Base-by-base conservation (phyloP, 2,113 vertebrate genomes). In the Mesembrinibis cayennensis region DNA sequence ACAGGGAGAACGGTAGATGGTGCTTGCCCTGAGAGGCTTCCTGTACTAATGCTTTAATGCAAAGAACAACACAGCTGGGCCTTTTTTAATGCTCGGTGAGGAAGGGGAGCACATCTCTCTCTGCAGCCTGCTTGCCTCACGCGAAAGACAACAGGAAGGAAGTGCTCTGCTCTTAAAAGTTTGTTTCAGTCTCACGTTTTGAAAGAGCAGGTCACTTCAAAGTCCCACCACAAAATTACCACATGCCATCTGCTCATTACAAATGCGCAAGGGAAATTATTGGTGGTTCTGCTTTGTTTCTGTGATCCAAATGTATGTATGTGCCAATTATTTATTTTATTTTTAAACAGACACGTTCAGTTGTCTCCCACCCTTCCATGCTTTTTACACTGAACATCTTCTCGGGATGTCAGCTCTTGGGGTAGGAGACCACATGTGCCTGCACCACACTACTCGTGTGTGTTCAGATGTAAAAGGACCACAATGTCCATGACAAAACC, bases 141-240 rank as follows among this genome's bases (percentile, higher is more conserved):
- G 0, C 0, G 0, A 36, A 89, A 91, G 84, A 93, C 67, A 90
- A 81, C 58, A 90, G 94, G 91, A 95, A 95, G 91, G 93, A 92
- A 91, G 74, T 17, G 22, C 82, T 97, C 40, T 88, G 70, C 82
- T 95, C 66, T 95, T 82, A 94, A 94, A 96, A 70, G 62, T 95
- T 90, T 87, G 81, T 93, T 96, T 91, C 47, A 91, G 63, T 83
- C 91, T 95, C 87, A 77, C 2, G 3, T 86, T 96, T 95, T 66
- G 73, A 95, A 91, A 94, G 42, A 77, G 32, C 66, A 66, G 91
- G 93, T 95, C 78, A 72, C 94, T 95, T 97, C 95, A 96, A 91
- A 97, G 94, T 80, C 53, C 62, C 26, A 34, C 40, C 58, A 62
- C 76, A 92, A 70, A 94, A 89, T 84, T 89, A 47, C 87, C 87